Evolutionary conservation across 2,888 invertebrate species (phyloP), one percentile per base, ranked within the genome.

Genomic region (Dinocampus coccinellae): DNA sequence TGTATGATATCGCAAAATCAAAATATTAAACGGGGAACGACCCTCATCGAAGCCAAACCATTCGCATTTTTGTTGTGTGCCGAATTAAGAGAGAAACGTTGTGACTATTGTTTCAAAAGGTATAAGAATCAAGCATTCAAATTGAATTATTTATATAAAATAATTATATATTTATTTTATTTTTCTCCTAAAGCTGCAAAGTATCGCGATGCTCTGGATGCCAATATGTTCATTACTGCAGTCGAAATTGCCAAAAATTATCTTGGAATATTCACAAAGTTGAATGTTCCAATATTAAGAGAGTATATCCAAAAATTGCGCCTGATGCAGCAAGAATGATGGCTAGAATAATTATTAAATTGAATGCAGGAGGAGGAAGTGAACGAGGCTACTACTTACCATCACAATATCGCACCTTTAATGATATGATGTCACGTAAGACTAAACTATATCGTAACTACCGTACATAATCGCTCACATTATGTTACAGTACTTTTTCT

Each of bases 371-470:
- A 58, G 95, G 94, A 0, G 90, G 91, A 77, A 87, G 90, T 11
- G 89, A 91, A 77, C 90, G 91, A 69, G 91, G 92, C 0, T 93
- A 92, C 85, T 94, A 95, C 81, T 90, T 92, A 0, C 90, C 92
- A 33, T 92, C 90, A 3, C 91, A 90, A 11, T 95, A 91, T 78
- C 90, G 96, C 69, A 93, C 91, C 88, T 97, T 95, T 89, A 93
- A 93, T 82, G 95, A 97, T 88, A 88, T 97, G 24, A 95, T 96
- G 95, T 95, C 97, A 63, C 97, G 97, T 97, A 90, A 92, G 94
- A n/a, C n/a, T n/a, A n/a, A n/a, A n/a, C n/a, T n/a, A n/a, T n/a
- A n/a, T n/a, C n/a, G n/a, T n/a, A n/a, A n/a, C n/a, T n/a, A n/a
- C n/a, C n/a, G n/a, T n/a, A n/a, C n/a, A n/a, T n/a, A n/a, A n/a